Conservation (phyloP, 2,888 invertebrate genomes). For the Tipula lateralis region DNA sequence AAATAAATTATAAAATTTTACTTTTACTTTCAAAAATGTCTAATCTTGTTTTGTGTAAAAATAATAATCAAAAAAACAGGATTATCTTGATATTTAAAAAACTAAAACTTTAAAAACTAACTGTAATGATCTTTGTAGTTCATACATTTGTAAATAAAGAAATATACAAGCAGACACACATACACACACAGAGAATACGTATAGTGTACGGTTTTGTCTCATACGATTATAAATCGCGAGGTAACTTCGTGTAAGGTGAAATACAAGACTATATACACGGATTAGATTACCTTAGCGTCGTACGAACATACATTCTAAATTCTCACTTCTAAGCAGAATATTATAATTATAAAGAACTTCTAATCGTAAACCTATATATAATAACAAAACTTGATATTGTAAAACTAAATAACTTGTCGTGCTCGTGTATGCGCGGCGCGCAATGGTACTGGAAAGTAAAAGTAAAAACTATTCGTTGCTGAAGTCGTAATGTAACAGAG, state of each 20-base stretch:
- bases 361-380: not conserved
- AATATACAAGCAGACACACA: too few relatives aligned
- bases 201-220: not conserved
- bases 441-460: not conserved
- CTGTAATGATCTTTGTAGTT: not conserved
- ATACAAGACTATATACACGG: not conserved
- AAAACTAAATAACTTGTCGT: not conserved
- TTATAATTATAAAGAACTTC: not conserved
- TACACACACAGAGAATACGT: not conserved
- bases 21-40: conserved; percentile 24
- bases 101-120: not conserved
- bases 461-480: not conserved
- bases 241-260: not conserved
- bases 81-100: conserved; percentile 12
- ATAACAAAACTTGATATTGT: not conserved
- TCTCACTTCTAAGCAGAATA: not conserved
- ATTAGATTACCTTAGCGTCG: not conserved
- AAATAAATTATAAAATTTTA: not conserved
- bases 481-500: not conserved
- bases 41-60: not conserved
- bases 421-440: not conserved
- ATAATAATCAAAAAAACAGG: not conserved
- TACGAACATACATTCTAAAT: not conserved
- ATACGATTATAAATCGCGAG: not conserved
- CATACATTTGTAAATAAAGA: too few relatives aligned